phyloP scores from a whole-genome alignment of 2,113 vertebrate species.

The Sakesphorus luctuosus region DNA sequence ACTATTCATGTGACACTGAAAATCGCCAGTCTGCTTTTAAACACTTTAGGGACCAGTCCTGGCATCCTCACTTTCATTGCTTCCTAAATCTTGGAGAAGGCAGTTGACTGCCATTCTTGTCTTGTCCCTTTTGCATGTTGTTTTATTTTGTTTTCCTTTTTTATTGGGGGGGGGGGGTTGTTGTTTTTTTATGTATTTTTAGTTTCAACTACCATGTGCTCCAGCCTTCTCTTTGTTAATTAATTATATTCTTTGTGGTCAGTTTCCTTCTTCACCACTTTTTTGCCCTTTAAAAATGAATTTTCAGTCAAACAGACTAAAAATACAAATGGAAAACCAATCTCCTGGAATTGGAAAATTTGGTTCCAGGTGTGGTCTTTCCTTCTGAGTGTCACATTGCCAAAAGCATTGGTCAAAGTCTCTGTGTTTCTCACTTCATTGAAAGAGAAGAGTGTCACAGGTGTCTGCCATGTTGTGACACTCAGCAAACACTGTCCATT shows the following conservation, averaged over 20 bases:
- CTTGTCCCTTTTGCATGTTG: not conserved
- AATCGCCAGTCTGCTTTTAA: not conserved
- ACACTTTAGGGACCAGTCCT: not conserved
- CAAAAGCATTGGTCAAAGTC: not conserved
- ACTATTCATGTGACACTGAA: not conserved
- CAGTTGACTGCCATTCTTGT: not conserved
- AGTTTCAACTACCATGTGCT: not conserved
- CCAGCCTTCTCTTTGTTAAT: not conserved
- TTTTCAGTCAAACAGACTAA: not conserved
- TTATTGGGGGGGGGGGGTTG: not conserved
- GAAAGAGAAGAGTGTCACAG: not conserved
- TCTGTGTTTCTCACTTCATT: not conserved
- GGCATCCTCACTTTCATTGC: not conserved
- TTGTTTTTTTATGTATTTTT: not conserved
- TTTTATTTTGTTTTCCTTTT: not conserved
- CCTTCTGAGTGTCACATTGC: not conserved
- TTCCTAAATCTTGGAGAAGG: not conserved
- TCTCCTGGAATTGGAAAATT: not conserved
- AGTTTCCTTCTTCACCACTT: not conserved
- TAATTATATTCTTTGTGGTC: not conserved
- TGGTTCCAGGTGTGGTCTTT: not conserved
- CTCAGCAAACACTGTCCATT: accelerated
- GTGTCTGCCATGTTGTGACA: not conserved
- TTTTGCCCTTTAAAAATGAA: not conserved
- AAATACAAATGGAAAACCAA: not conserved